Evolutionary conservation across 2,113 vertebrate genomes (phyloP), one percentile per base, ranked within the genome.

Genomic region (Rhadina sibilatrix): DNA sequence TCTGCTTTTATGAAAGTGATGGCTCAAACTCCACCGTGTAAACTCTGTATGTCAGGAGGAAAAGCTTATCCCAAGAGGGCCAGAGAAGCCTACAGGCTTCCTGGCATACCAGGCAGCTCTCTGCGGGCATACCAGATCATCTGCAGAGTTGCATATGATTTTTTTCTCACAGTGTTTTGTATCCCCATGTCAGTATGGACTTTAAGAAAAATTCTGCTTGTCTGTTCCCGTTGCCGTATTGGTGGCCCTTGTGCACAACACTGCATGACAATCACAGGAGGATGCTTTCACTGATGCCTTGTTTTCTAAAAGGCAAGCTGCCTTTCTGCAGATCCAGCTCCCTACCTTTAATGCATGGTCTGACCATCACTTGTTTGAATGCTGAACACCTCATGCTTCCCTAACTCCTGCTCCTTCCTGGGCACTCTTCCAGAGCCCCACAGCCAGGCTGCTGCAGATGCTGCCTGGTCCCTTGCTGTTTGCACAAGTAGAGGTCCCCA

Each of bases 401-500:
- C 6, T 81, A 77, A 52, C 35, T 88, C 63, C 52, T 70, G 64
- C 69, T 89, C 31, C 49, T 92, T 46, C 49, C 40, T 0, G 2
- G 87, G 87, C 66, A 52, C 35, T 31, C 68, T 88, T 89, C 94
- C 90, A 96, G 89, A 84, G 31, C 72, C 52, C 56, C 31, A 49
- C 52, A 38, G 11, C 25, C 63, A 70, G 63, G 50, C 71, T 86
- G 81, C 70, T 69, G 49, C 0, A 0, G 37, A 35, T 25, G 49
- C 74, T 91, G 65, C 44, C 33, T 64, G 5, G 9, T 79, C 20
- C 27, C 61, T 71, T 40, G 40, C 53, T 0, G 0, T 33, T 70
- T 0, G 0, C 40, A 33, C 16, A 47, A 50, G 35, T 30, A 50
- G 13, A 19, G 3, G 7, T n/a, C 17, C 18, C 22, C 15, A 5